A percentile compares a stretch with the other conserved stretches of the same genome.
phyloP scores from a whole-genome alignment of 2,113 vertebrate genomes.

The Alethe castanea region DNA sequence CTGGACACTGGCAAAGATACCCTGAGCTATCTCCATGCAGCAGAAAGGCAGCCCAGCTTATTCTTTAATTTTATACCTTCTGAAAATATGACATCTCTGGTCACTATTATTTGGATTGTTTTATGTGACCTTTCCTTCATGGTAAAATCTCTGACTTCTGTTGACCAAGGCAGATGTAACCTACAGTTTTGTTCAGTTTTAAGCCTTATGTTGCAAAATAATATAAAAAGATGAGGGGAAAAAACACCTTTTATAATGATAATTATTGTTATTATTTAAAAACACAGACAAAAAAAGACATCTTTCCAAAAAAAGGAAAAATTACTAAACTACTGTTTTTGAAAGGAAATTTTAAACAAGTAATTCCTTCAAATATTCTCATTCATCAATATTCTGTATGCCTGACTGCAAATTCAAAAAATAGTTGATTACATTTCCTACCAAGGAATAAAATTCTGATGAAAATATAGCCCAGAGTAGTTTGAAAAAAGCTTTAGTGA shows the following conservation, averaged over 20 bases:
- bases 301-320: not conserved
- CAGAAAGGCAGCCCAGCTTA: not conserved
- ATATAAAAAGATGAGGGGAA: not conserved
- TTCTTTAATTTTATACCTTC: not conserved
- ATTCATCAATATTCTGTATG: not conserved
- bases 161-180: not conserved
- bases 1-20: not conserved
- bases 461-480: not conserved
- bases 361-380: not conserved
- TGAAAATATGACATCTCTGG: not conserved
- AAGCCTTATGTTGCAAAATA: not conserved
- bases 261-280: not conserved
- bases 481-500: not conserved
- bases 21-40: not conserved
- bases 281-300: not conserved
- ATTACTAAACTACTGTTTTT: not conserved
- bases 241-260: rapidly evolving
- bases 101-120: not conserved
- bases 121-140: not conserved
- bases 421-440: not conserved
- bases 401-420: not conserved
- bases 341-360: not conserved
- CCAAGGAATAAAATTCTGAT: not conserved
- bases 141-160: not conserved
- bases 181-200: not conserved